phyloP scores from a whole-genome alignment of 2,888 invertebrate genomes.

The Ophion costatus region DNA sequence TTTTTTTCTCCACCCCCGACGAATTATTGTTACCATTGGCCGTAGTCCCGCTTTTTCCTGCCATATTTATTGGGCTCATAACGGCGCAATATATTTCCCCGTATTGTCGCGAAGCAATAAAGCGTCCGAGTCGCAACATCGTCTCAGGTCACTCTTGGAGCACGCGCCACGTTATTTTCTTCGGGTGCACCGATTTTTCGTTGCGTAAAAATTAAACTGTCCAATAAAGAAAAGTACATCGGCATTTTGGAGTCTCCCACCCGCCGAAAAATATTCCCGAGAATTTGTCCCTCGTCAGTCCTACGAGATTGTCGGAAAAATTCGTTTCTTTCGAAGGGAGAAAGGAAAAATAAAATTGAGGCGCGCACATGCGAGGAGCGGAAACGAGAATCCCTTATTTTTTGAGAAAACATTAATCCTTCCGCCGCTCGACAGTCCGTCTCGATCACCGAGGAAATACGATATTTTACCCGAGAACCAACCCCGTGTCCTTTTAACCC shows the following conservation, averaged over 20 bases:
- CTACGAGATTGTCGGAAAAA: background rate
- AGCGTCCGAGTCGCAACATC: constrained; percentile 19
- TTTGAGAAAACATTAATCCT: constrained; percentile 55
- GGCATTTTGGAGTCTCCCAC: too few relatives aligned
- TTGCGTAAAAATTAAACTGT: constrained; percentile 20
- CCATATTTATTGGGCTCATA: constrained; percentile 51
- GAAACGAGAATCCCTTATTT: constrained; percentile 32
- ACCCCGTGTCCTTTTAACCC: constrained; percentile 43
- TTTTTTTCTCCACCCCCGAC: background rate
- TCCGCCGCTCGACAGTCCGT: constrained; percentile 38
- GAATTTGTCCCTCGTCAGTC: background rate
- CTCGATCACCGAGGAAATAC: constrained; percentile 36
- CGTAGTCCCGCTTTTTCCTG: constrained; percentile 42
- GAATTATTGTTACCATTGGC: constrained; percentile 41
- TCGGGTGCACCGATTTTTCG: constrained; percentile 10
- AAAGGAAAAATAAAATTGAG: background rate
- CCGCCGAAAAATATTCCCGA: too few relatives aligned
- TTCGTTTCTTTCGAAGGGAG: background rate
- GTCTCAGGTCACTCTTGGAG: constrained; percentile 25
- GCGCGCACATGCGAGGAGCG: background rate
- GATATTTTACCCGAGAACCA: constrained; percentile 61
- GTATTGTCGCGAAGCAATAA: constrained; percentile 49
- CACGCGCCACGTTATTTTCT: constrained; percentile 52
- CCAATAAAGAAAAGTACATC: background rate
- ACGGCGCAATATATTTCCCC: constrained; percentile 50